These are phyloP conservation scores for Parapristionchus giblindavisi DNA, from an alignment of 2,888 invertebrate species.

Conservation along the genomic window DNA sequence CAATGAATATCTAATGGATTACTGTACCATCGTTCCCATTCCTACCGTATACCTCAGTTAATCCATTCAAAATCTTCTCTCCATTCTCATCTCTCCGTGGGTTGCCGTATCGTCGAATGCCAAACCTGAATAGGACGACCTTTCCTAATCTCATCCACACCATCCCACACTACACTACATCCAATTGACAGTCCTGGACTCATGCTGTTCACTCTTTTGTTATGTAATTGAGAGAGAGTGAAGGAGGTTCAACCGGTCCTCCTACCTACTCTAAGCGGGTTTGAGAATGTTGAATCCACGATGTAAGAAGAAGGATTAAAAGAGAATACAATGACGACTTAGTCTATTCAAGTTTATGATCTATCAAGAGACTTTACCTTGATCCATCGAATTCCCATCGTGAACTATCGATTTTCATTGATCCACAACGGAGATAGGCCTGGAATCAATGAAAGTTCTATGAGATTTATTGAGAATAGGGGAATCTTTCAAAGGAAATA, in stretches of 20 bases:
- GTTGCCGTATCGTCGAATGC: constrained; percentile 32
- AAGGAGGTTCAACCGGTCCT: too few species aligned
- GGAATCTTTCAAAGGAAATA: too few species aligned
- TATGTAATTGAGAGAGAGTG: too few species aligned
- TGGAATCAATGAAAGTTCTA: too few species aligned
- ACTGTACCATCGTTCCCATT: neutral
- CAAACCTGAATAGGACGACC: constrained; percentile 19
- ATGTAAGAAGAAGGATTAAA: neutral
- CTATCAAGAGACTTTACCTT: too few species aligned
- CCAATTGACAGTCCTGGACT: neutral
- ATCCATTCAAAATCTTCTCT: constrained; percentile 26
- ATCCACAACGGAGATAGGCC: constrained; percentile 42
- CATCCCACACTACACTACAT: neutral
- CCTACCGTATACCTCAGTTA: constrained; percentile 15
- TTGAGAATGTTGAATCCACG: too few species aligned
- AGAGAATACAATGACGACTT: too few species aligned
- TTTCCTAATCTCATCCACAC: neutral
- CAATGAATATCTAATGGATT: neutral
- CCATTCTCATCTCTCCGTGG: constrained; percentile 9
- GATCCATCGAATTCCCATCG: constrained; percentile 41
- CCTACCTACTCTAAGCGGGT: too few species aligned
- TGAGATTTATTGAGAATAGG: too few species aligned
- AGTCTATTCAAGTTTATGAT: too few species aligned
- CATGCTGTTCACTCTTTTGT: neutral
- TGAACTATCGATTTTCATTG: constrained; percentile 39